These are phyloP conservation scores for Sinonovacula constricta DNA, from an alignment of 1,140 invertebrate genomes.

Conservation along the genomic window DNA sequence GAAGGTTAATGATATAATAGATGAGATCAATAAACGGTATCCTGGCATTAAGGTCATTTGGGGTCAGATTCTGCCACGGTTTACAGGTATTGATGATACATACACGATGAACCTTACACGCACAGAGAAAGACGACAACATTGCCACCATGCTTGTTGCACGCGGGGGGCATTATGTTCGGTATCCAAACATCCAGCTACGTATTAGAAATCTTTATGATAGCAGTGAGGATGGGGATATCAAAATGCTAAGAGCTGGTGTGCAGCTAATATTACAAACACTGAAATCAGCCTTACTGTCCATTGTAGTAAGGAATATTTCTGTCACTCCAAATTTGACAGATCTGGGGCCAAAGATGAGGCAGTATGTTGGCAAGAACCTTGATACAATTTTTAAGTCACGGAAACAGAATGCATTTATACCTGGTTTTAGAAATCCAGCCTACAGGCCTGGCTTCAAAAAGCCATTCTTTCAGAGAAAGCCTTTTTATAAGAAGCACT, in stretches of 20 bases:
- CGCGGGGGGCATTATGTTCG: constrained; percentile 13
- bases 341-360: not conserved
- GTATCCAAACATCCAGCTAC: not conserved
- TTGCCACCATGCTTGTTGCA: constrained; percentile 19
- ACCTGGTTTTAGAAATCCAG: too few species aligned
- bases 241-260: not conserved
- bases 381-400: too few species aligned
- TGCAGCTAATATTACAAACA: not conserved
- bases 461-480: not conserved
- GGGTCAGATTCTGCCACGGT: constrained; percentile 18
- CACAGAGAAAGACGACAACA: not conserved
- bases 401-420: too few species aligned
- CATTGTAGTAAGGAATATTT: constrained; percentile 2
- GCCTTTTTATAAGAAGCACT: too few species aligned
- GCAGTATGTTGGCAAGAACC: constrained; percentile 5
- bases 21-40: constrained; percentile 3
- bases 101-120: not conserved
- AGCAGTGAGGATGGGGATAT: not conserved
- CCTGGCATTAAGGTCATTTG: constrained; percentile 12
- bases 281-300: constrained; percentile 13
- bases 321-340: constrained; percentile 10
- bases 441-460: not conserved
- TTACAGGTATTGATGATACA: not conserved
- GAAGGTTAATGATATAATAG: not conserved
- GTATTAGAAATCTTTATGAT: constrained; percentile 1